phyloP scores from a whole-genome alignment of 2,888 invertebrate genomes.

The Eumerus sabulonum region DNA sequence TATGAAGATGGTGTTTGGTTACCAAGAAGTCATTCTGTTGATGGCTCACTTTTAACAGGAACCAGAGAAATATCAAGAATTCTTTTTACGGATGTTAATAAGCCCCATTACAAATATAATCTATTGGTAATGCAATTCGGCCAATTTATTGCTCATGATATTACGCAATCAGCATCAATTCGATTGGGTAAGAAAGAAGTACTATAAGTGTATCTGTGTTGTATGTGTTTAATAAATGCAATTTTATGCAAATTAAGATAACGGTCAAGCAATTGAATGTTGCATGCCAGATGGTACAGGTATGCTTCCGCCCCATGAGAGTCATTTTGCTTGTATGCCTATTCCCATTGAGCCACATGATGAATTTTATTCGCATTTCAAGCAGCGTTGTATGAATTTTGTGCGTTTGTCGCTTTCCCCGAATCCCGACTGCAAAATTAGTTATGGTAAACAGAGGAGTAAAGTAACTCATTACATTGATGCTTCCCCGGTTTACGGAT shows the following conservation, averaged over 20 bases:
- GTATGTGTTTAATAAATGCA: neutral
- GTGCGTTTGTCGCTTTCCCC: slow-evolving; percentile 85
- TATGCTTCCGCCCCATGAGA: slow-evolving; percentile 79
- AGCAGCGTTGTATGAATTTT: slow-evolving; percentile 85
- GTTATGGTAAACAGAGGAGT: slow-evolving; percentile 85
- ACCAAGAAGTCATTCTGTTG: slow-evolving; percentile 74
- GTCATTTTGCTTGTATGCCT: slow-evolving; percentile 86
- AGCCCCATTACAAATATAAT: slow-evolving; percentile 83
- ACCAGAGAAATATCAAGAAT: slow-evolving; percentile 84
- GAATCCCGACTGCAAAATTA: slow-evolving; percentile 83
- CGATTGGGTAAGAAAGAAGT: slow-evolving; percentile 83
- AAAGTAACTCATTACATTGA: slow-evolving; percentile 86
- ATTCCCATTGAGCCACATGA: slow-evolving; percentile 83
- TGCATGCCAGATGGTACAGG: slow-evolving; percentile 83
- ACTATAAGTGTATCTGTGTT: neutral
- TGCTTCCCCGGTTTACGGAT: slow-evolving; percentile 88
- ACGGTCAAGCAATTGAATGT: slow-evolving; percentile 86
- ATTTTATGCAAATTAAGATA: slow-evolving; percentile 79
- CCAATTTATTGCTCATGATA: slow-evolving; percentile 88
- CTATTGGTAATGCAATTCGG: slow-evolving; percentile 89
- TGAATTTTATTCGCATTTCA: slow-evolving; percentile 81
- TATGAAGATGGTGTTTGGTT: slow-evolving; percentile 83
- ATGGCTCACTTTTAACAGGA: slow-evolving; percentile 82
- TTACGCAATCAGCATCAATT: slow-evolving; percentile 85
- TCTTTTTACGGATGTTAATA: slow-evolving; percentile 82